Conservation (phyloP, 30 jellyfish, hydroid and myxozoan species). For the Hydra vulgaris region DNA sequence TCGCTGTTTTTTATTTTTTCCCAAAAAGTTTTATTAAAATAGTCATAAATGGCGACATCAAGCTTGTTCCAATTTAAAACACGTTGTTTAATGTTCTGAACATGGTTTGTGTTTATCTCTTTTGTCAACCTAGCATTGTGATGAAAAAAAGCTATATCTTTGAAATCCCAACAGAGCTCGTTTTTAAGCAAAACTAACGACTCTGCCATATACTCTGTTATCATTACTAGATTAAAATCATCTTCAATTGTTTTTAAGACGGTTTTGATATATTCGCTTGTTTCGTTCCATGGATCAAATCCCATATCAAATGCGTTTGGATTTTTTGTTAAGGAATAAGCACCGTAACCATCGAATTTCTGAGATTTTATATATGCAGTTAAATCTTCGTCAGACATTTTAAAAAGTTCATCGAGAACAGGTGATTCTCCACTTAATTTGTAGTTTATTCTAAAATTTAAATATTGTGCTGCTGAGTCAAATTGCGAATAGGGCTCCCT, state of each 20-base stretch:
- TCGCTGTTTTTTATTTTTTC: conserved; percentile 12
- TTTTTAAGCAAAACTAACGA: conserved; percentile 23
- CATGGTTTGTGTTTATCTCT: not conserved
- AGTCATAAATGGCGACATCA: not conserved
- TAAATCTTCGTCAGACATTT: conserved; percentile 11
- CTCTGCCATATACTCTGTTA: conserved; percentile 26
- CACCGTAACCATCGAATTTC: not conserved
- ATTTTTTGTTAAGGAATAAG: conserved; percentile 7
- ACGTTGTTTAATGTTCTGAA: not conserved
- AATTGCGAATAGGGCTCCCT: conserved; percentile 24
- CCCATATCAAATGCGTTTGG: conserved; percentile 32
- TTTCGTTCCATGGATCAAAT: conserved; percentile 16
- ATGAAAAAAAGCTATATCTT: conserved; percentile 16
- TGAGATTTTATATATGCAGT: not conserved
- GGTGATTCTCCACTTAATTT: not conserved
- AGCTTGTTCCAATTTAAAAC: conserved; percentile 14
- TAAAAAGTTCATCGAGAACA: conserved; percentile 22
- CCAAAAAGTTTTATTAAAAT: conserved; percentile 23
- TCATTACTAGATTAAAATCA: conserved; percentile 25
- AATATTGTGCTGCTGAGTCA: conserved; percentile 28
- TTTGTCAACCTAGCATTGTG: conserved; percentile 8
- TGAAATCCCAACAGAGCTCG: conserved; percentile 21
- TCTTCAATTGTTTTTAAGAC: conserved; percentile 3
- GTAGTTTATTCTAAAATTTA: conserved; percentile 3
- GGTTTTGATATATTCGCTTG: not conserved